Conservation (phyloP, 2,797 vertebrate genomes). For the Triplophysa bombifrons region DNA sequence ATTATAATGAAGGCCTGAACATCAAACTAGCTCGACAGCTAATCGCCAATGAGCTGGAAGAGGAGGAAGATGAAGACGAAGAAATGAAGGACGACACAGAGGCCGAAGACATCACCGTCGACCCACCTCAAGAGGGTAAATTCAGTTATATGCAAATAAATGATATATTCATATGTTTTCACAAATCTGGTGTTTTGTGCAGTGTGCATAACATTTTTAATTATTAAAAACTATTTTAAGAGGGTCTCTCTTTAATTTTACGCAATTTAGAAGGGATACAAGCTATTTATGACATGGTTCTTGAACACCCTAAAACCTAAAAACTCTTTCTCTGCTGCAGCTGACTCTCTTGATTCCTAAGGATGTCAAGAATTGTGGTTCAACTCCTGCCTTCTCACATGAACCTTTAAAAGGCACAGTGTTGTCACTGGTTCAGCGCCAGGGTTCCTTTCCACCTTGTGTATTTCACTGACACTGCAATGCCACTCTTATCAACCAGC, state of each 20-base stretch:
- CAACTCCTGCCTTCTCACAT: slow-evolving; percentile 52
- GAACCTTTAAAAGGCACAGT: slow-evolving; percentile 55
- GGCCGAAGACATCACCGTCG: slow-evolving; percentile 83
- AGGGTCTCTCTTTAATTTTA: too few species aligned
- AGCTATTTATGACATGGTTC: background rate
- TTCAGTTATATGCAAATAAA: background rate
- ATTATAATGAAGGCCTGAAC: slow-evolving; percentile 96
- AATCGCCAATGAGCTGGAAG: slow-evolving; percentile 91
- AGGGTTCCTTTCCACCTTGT: slow-evolving; percentile 54
- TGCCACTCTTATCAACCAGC: slow-evolving; percentile 61
- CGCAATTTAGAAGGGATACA: too few species aligned
- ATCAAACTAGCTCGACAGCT: slow-evolving; percentile 95
- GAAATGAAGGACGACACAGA: slow-evolving; percentile 87
- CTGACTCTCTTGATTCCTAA: slow-evolving; percentile 75
- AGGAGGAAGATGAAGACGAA: slow-evolving; percentile 77
- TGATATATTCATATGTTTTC: background rate
- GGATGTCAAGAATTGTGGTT: slow-evolving; percentile 46
- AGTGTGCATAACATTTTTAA: too few species aligned
- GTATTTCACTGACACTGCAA: slow-evolving; percentile 63
- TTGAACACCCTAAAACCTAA: background rate
- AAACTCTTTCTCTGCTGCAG: slow-evolving; percentile 55
- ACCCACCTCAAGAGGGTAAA: slow-evolving; percentile 80
- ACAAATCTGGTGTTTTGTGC: background rate
- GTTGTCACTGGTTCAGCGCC: slow-evolving; percentile 60
- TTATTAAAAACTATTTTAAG: too few species aligned